Percentiles rank a stretch among this genome's conserved stretches.
Conservation (phyloP, 1,140 invertebrate genomes). For the Orius laevigatus region DNA sequence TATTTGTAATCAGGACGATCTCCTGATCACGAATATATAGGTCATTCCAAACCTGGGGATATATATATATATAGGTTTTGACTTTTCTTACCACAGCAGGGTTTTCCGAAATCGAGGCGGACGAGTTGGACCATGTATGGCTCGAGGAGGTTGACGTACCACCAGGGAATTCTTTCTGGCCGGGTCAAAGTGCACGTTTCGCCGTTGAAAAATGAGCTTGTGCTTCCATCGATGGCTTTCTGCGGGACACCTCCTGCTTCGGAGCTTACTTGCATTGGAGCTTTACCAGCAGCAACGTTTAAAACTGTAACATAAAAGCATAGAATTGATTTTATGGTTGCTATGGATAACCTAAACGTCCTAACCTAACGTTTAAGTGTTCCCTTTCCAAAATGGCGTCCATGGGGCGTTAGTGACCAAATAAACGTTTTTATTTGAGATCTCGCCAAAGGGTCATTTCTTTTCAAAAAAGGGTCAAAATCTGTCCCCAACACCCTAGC, state of each 20-base stretch:
- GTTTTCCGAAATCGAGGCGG: slow-evolving; percentile 77
- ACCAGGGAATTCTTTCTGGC: slow-evolving; percentile 71
- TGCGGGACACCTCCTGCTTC: slow-evolving; percentile 72
- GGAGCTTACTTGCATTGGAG: slow-evolving; percentile 83
- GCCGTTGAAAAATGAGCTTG: slow-evolving; percentile 58
- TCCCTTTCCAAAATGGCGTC: too few species aligned
- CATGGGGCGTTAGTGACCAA: too few species aligned
- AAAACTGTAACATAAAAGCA: slow-evolving; percentile 46
- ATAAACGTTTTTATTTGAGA: too few species aligned
- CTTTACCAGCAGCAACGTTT: slow-evolving; percentile 90
- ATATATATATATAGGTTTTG: too few species aligned
- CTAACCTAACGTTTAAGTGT: too few species aligned
- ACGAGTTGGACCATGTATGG: slow-evolving; percentile 91
- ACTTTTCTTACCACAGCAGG: slow-evolving; percentile 71
- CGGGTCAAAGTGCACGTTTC: slow-evolving; percentile 79
- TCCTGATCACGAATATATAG: too few species aligned
- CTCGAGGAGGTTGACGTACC: slow-evolving; percentile 88
- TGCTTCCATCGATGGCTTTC: slow-evolving; percentile 79
- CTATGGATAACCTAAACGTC: background rate
- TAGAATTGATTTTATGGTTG: background rate
- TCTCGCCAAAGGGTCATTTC: too few species aligned
- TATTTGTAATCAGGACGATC: too few species aligned
- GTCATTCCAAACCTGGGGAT: too few species aligned
- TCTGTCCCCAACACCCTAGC: too few species aligned
- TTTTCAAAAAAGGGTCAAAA: too few species aligned